Conservation (phyloP, 2,797 vertebrate species). For the Chaetodon trifasciatus region DNA sequence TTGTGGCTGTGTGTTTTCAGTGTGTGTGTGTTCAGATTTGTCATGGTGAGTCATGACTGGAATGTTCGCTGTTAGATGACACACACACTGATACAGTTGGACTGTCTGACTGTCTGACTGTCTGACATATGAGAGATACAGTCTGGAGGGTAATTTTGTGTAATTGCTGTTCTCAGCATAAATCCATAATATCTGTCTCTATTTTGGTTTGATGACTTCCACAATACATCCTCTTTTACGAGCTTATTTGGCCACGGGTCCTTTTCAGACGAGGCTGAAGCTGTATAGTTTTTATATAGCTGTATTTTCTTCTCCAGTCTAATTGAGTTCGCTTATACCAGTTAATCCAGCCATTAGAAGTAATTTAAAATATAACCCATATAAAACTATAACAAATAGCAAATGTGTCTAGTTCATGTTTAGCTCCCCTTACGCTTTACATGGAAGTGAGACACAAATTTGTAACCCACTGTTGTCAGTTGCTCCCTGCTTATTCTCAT, state of each 20-base stretch:
- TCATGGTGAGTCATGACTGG: constrained; percentile 64
- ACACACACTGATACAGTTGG: constrained; percentile 60
- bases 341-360: constrained; percentile 3
- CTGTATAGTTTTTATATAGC: not conserved
- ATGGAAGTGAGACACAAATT: not conserved
- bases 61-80: constrained; percentile 64
- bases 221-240: constrained; percentile 20
- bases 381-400: not conserved
- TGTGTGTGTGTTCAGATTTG: constrained; percentile 34
- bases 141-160: constrained; percentile 62
- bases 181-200: constrained; percentile 45
- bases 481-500: constrained; percentile 8
- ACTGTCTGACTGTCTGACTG: constrained; percentile 52
- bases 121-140: constrained; percentile 55
- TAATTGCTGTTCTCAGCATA: constrained; percentile 58
- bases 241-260: not conserved
- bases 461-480: not conserved
- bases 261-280: constrained; percentile 18
- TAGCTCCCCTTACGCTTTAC: not conserved
- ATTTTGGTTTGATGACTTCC: constrained; percentile 45
- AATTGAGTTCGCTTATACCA: constrained; percentile 1
- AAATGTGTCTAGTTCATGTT: not conserved
- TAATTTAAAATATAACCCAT: not conserved
- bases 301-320: constrained; percentile 1
- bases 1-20: not conserved